Evolutionary conservation across 2,797 vertebrate genomes (phyloP).

Genomic region (Myripristis jacobus): DNA sequence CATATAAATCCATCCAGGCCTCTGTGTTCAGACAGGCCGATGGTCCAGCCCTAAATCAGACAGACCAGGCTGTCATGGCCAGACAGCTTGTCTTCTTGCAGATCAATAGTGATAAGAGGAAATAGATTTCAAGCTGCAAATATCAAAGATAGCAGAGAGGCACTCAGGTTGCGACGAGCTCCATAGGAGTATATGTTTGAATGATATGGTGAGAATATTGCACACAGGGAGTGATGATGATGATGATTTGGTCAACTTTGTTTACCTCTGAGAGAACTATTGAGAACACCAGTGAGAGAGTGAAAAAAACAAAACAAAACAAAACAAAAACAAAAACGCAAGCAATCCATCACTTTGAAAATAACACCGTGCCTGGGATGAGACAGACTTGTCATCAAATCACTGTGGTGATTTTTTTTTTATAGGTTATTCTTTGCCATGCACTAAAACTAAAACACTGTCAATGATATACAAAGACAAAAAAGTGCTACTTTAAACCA

Average conservation of each 20-base stretch:
- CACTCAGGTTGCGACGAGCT: slow-evolving; percentile 21
- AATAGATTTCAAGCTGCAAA: slow-evolving; percentile 67
- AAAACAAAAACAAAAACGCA: slow-evolving; percentile 3
- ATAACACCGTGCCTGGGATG: slow-evolving; percentile 20
- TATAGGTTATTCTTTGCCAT: slow-evolving; percentile 3
- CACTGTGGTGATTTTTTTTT: slow-evolving; percentile 11
- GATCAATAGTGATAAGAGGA: slow-evolving; percentile 74
- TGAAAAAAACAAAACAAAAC: slow-evolving; percentile 1
- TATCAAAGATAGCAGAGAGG: slow-evolving; percentile 47
- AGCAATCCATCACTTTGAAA: slow-evolving; percentile 35
- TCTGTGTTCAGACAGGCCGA: slow-evolving; percentile 61
- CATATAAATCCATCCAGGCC: slow-evolving; percentile 67
- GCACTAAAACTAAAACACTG: slow-evolving; percentile 21
- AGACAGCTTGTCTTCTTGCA: slow-evolving; percentile 67
- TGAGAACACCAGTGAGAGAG: neutral
- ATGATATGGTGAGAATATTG: slow-evolving; percentile 12
- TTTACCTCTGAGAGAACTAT: slow-evolving; percentile 9
- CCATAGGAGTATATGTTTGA: slow-evolving; percentile 5
- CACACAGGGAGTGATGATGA: slow-evolving; percentile 18
- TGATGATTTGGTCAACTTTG: slow-evolving; percentile 21
- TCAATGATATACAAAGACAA: neutral
- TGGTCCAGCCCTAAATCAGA: slow-evolving; percentile 73
- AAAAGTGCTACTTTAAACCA: neutral
- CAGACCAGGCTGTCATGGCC: slow-evolving; percentile 58
- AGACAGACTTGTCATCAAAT: slow-evolving; percentile 24